Base-by-base conservation (phyloP, 2,113 vertebrate species). In the Phyllopteryx taeniolatus region DNA sequence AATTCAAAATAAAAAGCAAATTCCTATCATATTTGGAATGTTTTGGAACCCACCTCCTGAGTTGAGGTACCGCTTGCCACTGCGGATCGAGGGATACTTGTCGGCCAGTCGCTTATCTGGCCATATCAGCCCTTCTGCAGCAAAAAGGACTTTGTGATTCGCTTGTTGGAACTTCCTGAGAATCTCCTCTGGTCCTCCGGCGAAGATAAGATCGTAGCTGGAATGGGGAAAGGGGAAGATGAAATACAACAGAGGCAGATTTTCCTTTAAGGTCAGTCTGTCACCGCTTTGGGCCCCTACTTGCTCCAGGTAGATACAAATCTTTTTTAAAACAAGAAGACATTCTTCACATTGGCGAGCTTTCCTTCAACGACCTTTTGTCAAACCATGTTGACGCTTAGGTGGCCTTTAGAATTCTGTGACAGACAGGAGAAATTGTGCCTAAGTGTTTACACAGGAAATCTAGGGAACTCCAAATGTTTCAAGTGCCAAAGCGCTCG, bases 121-220 rank as follows among this genome's bases (percentile, higher is more conserved):
- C 98, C 98, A 99, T 77, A 98, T 87, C 20, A 97, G 83, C 9
- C 93, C 95, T 76, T 99, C 96, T 47, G 96, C 97, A 75, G 95
- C 93, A 83, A 99, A 98, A 27, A 98, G 83, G 35, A 99, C 94
- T 84, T 95, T 97, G 86, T 98, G 95, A 80, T 95, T 96, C 19
- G 87, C 79, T 77, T 96, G 93, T 60, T 94, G 94, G 82, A 99
- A 99, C 80, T 99, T 99, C 88, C 87, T 94, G 15, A 99, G 91
- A 60, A 96, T 88, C 75, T 99, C 97, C 60, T 98, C 94, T 77
- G 96, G 96, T 19, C 94, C 94, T 0, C 95, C 96, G 0, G 97
- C 94, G 84, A 99, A 98, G 84, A 99, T 92, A 73, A 99, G 94
- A 88, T 98, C 94, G 87, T 96, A 99, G 85, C 98, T 99, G 44